Percentiles rank a stretch among this genome's conserved stretches.
Evolutionary conservation across 2,113 vertebrate genomes (phyloP).

Genomic region (Micronisus gabar): DNA sequence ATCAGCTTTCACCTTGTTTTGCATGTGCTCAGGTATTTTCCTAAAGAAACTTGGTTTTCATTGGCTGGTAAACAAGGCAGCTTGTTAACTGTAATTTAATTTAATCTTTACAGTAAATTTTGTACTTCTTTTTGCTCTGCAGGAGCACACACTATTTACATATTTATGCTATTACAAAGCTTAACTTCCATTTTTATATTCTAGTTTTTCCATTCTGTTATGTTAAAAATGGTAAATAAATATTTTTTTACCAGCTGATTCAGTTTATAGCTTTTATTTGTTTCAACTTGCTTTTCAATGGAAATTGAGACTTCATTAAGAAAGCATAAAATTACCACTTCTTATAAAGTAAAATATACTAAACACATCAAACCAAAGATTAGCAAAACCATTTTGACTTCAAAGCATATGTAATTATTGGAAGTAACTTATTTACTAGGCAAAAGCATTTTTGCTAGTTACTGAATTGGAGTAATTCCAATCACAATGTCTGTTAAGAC

Average conservation of each 20-base stretch:
- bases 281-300: not conserved
- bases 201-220: not conserved
- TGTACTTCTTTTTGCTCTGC: not conserved
- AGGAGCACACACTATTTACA: not conserved
- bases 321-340: not conserved
- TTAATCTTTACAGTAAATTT: not conserved
- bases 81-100: not conserved
- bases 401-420: not conserved
- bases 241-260: not conserved
- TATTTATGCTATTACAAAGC: not conserved
- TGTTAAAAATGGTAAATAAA: not conserved
- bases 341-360: not conserved
- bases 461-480: not conserved
- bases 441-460: not conserved
- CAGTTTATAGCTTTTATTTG: not conserved
- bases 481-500: not conserved
- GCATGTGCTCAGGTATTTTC: not conserved
- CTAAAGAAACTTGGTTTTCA: not conserved
- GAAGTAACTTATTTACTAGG: not conserved
- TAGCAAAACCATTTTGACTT: not conserved
- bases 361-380: not conserved
- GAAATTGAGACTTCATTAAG: not conserved
- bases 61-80: not conserved
- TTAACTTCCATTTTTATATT: not conserved
- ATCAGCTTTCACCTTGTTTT: not conserved